Conservation (phyloP, 1,140 invertebrate genomes). For the Drosophila aff. region DNA sequence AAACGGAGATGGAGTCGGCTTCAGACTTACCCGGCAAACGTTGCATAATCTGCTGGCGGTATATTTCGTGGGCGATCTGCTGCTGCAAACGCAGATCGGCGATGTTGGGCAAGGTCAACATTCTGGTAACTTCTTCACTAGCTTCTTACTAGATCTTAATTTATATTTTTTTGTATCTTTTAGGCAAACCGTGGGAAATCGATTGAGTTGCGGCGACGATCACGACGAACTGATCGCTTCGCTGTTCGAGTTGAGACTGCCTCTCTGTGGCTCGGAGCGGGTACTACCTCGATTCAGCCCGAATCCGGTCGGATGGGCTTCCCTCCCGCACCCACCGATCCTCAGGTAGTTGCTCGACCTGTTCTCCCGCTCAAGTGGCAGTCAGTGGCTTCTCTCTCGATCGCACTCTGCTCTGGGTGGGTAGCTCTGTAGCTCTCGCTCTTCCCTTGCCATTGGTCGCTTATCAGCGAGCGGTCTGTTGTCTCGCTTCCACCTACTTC, state of each 20-base stretch:
- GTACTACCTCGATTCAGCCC: constrained; percentile 56
- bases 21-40: constrained; percentile 77
- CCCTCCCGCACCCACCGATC: constrained; percentile 16
- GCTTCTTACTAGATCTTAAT: constrained; percentile 1
- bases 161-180: background rate
- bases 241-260: constrained; percentile 70
- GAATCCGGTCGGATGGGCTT: constrained; percentile 70
- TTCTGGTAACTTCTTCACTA: constrained; percentile 29
- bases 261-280: constrained; percentile 30
- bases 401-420: constrained; percentile 6
- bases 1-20: constrained; percentile 2
- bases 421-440: constrained; percentile 19
- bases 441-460: constrained; percentile 53
- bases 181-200: constrained; percentile 1
- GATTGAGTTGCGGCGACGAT: constrained; percentile 1
- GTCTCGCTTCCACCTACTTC: constrained; percentile 45
- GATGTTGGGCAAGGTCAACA: constrained; percentile 80
- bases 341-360: constrained; percentile 71
- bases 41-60: constrained; percentile 85
- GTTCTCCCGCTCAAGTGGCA: constrained; percentile 56
- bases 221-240: constrained; percentile 59
- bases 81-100: constrained; percentile 82
- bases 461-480: constrained; percentile 23
- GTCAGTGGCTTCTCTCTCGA: constrained; percentile 10
- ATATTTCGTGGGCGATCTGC: constrained; percentile 83